Percentiles rank a stretch among this genome's conserved stretches.
phyloP scores from a whole-genome alignment of 2,113 vertebrate genomes.

The Tor tambroides region DNA sequence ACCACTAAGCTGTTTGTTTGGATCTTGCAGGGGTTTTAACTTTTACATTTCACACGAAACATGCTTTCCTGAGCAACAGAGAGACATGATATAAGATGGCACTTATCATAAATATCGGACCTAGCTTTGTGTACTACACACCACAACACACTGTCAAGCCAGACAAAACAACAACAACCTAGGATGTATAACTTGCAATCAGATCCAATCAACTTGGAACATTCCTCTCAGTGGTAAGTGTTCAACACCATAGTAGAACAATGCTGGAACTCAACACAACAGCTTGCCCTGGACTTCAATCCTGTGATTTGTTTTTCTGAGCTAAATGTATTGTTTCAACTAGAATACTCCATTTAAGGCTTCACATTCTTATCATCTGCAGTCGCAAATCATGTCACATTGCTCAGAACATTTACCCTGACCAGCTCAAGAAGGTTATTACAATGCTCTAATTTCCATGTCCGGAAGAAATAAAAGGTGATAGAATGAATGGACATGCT shows the following conservation, averaged over 20 bases:
- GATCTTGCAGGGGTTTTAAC: not conserved
- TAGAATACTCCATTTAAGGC: constrained; percentile 69
- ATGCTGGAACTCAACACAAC: not conserved
- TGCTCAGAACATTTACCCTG: constrained; percentile 65
- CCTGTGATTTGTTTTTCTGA: constrained; percentile 23
- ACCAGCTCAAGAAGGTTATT: constrained; percentile 55
- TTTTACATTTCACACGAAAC: not conserved
- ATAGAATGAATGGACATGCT: constrained; percentile 41
- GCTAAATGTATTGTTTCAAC: constrained; percentile 66
- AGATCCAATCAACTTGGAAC: constrained; percentile 6
- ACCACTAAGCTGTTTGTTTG: not conserved
- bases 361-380: constrained; percentile 56
- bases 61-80: not conserved
- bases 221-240: constrained; percentile 21
- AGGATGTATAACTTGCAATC: not conserved
- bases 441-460: constrained; percentile 63
- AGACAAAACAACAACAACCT: not conserved
- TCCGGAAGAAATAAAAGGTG: constrained; percentile 58
- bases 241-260: constrained; percentile 13
- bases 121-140: not conserved
- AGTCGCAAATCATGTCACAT: constrained; percentile 56
- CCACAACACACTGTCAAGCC: not conserved
- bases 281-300: not conserved
- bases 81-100: not conserved
- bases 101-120: not conserved